Base-by-base conservation (phyloP, 2,888 invertebrate genomes). In the Zonitis immaculata region DNA sequence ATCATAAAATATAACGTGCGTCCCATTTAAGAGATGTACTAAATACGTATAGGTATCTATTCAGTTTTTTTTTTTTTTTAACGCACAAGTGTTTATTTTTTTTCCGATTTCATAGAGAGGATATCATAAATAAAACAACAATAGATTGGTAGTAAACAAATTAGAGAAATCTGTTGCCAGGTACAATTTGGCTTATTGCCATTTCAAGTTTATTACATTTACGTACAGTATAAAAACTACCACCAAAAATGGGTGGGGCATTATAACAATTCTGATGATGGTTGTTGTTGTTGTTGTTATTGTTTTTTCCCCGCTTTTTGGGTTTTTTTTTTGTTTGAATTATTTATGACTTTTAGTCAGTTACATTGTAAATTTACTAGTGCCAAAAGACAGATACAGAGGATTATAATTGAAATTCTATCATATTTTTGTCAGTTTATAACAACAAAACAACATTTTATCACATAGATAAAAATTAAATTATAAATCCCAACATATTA, bases 131-230 rank as follows among this genome's bases (percentile, higher is more conserved):
- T 45, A 45, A 45, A 18, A 30, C 14, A 27, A 26, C 14, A 28
- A 26, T 26, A 30, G 45, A 45, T 45, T 27, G 6, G 25, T 45
- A 9, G 45, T 45, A 45, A 45, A 45, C 45, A 45, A 45, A 45
- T 45, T 45, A 45, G 28, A 16, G 14, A 45, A 45, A 45, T 45
- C 45, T 45, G 45, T 45, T 45, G 44, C 44, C 44, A 45, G 45
- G 45, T 45, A 45, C 16, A 28, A 12, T 45, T 45, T 45, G 45
- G 45, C 45, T 28, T 26, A 28, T 18, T 26, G 45, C 45, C 45
- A 45, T 30, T 30, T 44, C 26, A 12, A 28, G 45, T 45, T 45
- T 26, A 45, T 25, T 28, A 9, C 45, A 16, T 45, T 30, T 30
- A 27, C 18, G 20, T 20, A 11, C 20, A n/a, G 20, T 20, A 9